Evolutionary conservation across 92 coral and sea anemone species (phyloP).

Genomic region (Parazoanthus darwini): DNA sequence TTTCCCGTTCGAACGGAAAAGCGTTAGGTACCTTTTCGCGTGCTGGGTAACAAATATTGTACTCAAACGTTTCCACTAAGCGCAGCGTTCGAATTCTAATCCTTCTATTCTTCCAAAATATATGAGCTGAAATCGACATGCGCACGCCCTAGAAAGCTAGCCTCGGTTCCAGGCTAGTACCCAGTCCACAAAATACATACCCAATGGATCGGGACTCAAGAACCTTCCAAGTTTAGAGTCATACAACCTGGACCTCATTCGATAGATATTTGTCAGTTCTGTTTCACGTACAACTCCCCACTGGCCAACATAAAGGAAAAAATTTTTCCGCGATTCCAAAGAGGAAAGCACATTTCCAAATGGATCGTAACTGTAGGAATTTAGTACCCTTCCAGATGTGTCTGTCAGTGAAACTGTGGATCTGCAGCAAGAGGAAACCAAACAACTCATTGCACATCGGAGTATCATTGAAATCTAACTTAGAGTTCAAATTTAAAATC

Average conservation of each 20-base stretch:
- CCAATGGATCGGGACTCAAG: slow-evolving; percentile 43
- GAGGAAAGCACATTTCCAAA: slow-evolving; percentile 22
- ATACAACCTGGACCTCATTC: slow-evolving; percentile 43
- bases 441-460: too few species aligned
- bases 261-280: slow-evolving; percentile 27
- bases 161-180: background rate
- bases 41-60: too few species aligned
- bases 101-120: background rate
- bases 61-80: too few species aligned
- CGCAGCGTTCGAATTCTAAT: background rate
- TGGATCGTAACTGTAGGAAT: slow-evolving; percentile 39
- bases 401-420: slow-evolving; percentile 37
- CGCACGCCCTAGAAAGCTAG: background rate
- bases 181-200: background rate
- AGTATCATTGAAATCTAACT: too few species aligned
- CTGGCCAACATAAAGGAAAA: slow-evolving; percentile 38
- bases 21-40: too few species aligned
- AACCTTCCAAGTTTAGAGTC: slow-evolving; percentile 42
- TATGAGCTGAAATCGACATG: background rate
- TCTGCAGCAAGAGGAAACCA: background rate
- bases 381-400: slow-evolving; percentile 9
- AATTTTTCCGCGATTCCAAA: slow-evolving; percentile 23
- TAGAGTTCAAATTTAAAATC: too few species aligned
- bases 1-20: too few species aligned
- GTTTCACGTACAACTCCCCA: slow-evolving; percentile 42